phyloP scores from a whole-genome alignment of 2,888 invertebrate genomes.

The Eupsilia transversa region DNA sequence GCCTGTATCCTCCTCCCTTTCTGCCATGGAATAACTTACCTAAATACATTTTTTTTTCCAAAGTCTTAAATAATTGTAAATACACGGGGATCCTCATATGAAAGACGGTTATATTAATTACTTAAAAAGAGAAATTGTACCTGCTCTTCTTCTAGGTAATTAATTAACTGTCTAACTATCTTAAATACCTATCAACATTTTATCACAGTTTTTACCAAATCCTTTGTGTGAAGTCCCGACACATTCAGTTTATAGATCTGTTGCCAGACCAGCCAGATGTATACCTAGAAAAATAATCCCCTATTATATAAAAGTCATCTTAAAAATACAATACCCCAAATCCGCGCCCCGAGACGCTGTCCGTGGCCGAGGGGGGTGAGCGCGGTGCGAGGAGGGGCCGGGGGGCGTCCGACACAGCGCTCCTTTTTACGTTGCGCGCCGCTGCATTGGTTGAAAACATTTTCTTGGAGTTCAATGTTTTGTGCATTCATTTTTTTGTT shows the following conservation, averaged over 20 bases:
- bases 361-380: slow-evolving; percentile 76
- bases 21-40: neutral
- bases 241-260: neutral
- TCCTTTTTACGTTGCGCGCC: slow-evolving; percentile 89
- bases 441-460: slow-evolving; percentile 75
- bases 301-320: slow-evolving; percentile 38
- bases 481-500: neutral
- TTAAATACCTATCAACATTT: neutral
- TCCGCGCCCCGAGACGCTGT: slow-evolving; percentile 81
- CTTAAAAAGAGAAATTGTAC: neutral
- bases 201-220: neutral
- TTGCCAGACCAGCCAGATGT: neutral
- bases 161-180: too few relatives aligned
- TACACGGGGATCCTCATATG: neutral
- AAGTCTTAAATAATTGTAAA: neutral
- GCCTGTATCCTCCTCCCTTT: neutral
- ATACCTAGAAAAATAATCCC: neutral
- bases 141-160: neutral
- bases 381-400: slow-evolving; percentile 61
- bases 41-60: neutral
- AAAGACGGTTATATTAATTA: neutral
- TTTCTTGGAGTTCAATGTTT: slow-evolving; percentile 68
- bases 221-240: too few relatives aligned
- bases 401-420: slow-evolving; percentile 87
- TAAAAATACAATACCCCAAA: slow-evolving; percentile 60